These are phyloP conservation scores for Lepidocyrtoides sp. DNA, from an alignment of 2,888 invertebrate genomes.

Conservation along the genomic window DNA sequence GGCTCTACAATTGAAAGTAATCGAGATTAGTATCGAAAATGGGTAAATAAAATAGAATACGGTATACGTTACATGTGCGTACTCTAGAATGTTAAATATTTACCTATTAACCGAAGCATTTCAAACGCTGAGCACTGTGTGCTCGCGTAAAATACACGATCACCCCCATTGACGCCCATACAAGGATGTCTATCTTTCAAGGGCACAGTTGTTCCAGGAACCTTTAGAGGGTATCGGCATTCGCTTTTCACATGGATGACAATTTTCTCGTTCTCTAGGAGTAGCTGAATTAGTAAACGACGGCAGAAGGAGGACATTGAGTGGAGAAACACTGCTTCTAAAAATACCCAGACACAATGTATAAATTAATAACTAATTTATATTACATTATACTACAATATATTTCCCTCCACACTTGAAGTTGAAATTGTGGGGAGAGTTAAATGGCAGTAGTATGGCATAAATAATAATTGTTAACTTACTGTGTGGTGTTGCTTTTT, in stretches of 20 bases:
- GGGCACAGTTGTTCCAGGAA: slow-evolving; percentile 86
- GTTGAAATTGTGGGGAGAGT: too few species aligned
- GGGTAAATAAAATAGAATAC: too few species aligned
- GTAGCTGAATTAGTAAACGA: slow-evolving; percentile 93
- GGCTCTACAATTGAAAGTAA: slow-evolving; percentile 78
- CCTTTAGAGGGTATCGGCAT: slow-evolving; percentile 85
- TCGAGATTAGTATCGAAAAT: too few species aligned
- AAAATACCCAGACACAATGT: neutral
- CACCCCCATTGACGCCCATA: slow-evolving; percentile 85
- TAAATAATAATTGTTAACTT: slow-evolving; percentile 79
- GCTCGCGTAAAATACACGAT: slow-evolving; percentile 82
- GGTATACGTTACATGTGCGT: too few species aligned
- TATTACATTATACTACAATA: too few species aligned
- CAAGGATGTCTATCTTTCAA: slow-evolving; percentile 86
- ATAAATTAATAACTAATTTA: too few species aligned
- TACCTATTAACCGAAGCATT: slow-evolving; percentile 82
- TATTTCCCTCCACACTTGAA: too few species aligned
- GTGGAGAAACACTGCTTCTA: slow-evolving; percentile 87
- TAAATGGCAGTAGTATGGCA: neutral
- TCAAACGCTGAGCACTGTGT: slow-evolving; percentile 82
- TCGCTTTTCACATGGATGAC: slow-evolving; percentile 90
- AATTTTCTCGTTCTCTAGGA: slow-evolving; percentile 95
- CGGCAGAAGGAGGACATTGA: slow-evolving; percentile 96
- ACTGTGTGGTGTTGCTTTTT: slow-evolving; percentile 87
- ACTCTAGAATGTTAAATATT: neutral